Evolutionary conservation across 1,140 invertebrate genomes (phyloP).

Genomic region (Zaprionus ornatus): DNA sequence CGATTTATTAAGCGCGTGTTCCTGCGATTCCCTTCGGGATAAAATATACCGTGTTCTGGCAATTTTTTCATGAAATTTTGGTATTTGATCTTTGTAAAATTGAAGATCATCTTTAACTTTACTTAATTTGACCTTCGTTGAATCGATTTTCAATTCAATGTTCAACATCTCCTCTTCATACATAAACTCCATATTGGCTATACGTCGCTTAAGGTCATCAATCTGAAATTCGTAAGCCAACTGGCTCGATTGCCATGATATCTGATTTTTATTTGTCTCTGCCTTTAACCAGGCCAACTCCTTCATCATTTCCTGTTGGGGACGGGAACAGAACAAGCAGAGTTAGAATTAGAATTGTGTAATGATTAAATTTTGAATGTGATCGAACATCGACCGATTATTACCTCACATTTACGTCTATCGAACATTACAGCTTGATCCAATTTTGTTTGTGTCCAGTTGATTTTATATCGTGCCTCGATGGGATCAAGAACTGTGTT

Average conservation of each 20-base stretch:
- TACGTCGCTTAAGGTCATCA: slow-evolving; percentile 22
- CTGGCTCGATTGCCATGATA: not conserved
- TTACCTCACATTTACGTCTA: not conserved
- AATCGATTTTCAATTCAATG: slow-evolving; percentile 14
- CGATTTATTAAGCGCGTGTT: no score
- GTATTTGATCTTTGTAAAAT: slow-evolving; percentile 15
- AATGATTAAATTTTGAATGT: no score
- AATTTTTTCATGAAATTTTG: slow-evolving; percentile 41
- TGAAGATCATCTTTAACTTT: slow-evolving; percentile 53
- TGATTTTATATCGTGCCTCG: slow-evolving; percentile 52
- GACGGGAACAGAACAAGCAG: no score
- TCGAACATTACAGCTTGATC: slow-evolving; percentile 25
- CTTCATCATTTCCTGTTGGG: slow-evolving; percentile 1
- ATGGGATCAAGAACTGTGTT: slow-evolving; percentile 42
- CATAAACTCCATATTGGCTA: slow-evolving; percentile 7
- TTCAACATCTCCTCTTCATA: slow-evolving; percentile 40
- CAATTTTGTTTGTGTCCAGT: slow-evolving; percentile 36
- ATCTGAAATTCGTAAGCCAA: slow-evolving; percentile 18
- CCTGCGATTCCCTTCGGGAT: no score
- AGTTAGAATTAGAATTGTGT: no score
- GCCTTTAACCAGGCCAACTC: slow-evolving; percentile 28
- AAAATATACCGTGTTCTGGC: slow-evolving; percentile 4
- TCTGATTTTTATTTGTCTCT: rapidly evolving
- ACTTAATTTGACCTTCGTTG: not conserved
- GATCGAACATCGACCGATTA: not conserved